phyloP scores from a whole-genome alignment of 2,797 vertebrate species.

The Rhinella marina region DNA sequence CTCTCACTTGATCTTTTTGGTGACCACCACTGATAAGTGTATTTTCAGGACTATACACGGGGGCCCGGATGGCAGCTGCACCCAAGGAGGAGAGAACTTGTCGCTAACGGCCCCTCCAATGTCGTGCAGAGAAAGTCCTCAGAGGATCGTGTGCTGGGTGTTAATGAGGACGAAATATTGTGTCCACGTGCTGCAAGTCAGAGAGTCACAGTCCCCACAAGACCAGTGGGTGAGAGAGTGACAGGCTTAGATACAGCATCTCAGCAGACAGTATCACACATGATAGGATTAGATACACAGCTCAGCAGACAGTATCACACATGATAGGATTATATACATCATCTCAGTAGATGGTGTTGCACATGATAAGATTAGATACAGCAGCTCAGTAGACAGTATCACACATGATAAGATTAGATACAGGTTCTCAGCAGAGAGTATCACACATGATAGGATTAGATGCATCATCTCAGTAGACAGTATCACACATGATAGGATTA shows the following conservation, averaged over 20 bases:
- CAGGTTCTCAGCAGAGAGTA: no score
- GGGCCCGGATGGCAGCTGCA: slow-evolving; percentile 6
- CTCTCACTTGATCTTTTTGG: slow-evolving; percentile 33
- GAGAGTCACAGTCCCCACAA: neutral
- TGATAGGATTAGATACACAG: neutral
- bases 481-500: neutral
- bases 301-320: no score
- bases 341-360: no score
- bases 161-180: neutral
- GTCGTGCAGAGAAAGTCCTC: slow-evolving; percentile 3
- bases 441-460: no score
- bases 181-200: neutral
- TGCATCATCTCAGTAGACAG: no score
- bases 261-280: no score
- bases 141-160: neutral
- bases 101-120: neutral
- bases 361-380: no score
- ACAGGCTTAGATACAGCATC: neutral
- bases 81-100: neutral
- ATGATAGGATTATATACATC: no score
- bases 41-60: neutral
- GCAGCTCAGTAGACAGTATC: no score
- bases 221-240: neutral
- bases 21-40: neutral
- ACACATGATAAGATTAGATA: neutral